phyloP scores from a whole-genome alignment of 2,888 invertebrate species.

The Pilophorus perplexus region DNA sequence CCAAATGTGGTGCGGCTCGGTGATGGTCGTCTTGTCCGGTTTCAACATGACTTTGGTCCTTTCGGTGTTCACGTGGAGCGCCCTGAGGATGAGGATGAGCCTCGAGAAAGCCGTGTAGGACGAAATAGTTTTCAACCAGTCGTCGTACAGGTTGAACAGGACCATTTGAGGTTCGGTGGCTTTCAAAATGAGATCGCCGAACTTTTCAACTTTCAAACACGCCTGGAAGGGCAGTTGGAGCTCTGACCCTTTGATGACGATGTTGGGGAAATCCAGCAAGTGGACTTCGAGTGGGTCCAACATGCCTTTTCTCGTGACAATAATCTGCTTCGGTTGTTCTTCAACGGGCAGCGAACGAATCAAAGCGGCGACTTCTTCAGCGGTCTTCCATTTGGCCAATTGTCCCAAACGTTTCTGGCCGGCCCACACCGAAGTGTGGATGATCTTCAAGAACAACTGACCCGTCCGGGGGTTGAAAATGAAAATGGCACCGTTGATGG shows the following conservation, averaged over 20 bases:
- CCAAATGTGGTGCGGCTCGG: constrained; percentile 99
- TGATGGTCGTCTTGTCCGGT: constrained; percentile 98
- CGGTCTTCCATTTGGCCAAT: constrained; percentile 99
- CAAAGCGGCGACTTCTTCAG: constrained; percentile 98
- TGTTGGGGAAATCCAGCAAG: constrained; percentile 99
- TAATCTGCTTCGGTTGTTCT: constrained; percentile 99
- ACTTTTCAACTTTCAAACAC: constrained; percentile 97
- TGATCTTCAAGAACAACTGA: constrained; percentile 97
- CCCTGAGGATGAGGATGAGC: constrained; percentile 91
- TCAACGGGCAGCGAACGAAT: constrained; percentile 98
- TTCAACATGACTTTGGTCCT: constrained; percentile 97
- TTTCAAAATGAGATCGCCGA: constrained; percentile 97
- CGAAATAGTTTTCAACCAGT: constrained; percentile 99
- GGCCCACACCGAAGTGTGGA: constrained; percentile 99
- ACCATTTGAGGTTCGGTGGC: constrained; percentile 99
- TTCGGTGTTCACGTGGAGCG: constrained; percentile 98
- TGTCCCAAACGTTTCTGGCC: constrained; percentile 99
- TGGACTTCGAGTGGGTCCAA: constrained; percentile 99
- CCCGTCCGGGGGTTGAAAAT: constrained; percentile 99
- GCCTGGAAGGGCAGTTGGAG: constrained; percentile 98
- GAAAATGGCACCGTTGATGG: constrained; percentile 99
- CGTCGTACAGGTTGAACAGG: constrained; percentile 97
- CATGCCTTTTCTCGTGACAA: constrained; percentile 99
- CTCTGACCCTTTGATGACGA: constrained; percentile 99
- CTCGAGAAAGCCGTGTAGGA: constrained; percentile 79